Conservation (phyloP, 2,888 invertebrate species). For the Stenoptilia bipunctidactyla region DNA sequence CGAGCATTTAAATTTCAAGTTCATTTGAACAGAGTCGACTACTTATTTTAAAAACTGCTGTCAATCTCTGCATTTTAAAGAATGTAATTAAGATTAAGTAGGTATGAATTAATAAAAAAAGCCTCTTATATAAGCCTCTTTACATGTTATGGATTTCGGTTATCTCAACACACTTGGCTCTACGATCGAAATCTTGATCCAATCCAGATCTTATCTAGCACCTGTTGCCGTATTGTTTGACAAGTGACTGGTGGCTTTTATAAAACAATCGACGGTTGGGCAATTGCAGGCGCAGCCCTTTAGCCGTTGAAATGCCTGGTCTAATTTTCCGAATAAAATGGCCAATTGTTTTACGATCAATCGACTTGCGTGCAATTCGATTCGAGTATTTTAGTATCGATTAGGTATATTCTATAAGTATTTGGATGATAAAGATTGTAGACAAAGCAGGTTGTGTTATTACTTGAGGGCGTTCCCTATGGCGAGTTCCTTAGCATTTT, state of each 20-base stretch:
- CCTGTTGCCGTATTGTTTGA: slow-evolving; percentile 20
- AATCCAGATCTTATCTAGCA: slow-evolving; percentile 15
- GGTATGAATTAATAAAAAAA: too few species aligned
- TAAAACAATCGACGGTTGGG: slow-evolving; percentile 36
- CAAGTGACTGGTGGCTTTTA: slow-evolving; percentile 28
- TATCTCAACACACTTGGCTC: too few species aligned
- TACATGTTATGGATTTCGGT: too few species aligned
- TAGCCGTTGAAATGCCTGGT: slow-evolving; percentile 23
- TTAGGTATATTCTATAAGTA: not conserved
- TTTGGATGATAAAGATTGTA: slow-evolving; percentile 1
- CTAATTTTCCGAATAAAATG: slow-evolving; percentile 16
- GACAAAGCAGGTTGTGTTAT: slow-evolving; percentile 37
- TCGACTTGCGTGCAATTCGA: not conserved
- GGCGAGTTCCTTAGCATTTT: slow-evolving; percentile 53
- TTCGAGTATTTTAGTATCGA: not conserved
- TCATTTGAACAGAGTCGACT: too few species aligned
- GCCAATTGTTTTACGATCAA: slow-evolving; percentile 3
- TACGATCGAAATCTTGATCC: too few species aligned
- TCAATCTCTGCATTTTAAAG: too few species aligned
- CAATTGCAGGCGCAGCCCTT: slow-evolving; percentile 22
- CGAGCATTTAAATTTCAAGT: too few species aligned
- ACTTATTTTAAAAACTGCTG: too few species aligned
- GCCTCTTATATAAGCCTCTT: too few species aligned
- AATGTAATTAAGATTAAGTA: too few species aligned
- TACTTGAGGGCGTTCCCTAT: slow-evolving; percentile 55